Evolutionary conservation across 2,888 invertebrate species (phyloP).

Genomic region (Scelioninae gen. 2): DNA sequence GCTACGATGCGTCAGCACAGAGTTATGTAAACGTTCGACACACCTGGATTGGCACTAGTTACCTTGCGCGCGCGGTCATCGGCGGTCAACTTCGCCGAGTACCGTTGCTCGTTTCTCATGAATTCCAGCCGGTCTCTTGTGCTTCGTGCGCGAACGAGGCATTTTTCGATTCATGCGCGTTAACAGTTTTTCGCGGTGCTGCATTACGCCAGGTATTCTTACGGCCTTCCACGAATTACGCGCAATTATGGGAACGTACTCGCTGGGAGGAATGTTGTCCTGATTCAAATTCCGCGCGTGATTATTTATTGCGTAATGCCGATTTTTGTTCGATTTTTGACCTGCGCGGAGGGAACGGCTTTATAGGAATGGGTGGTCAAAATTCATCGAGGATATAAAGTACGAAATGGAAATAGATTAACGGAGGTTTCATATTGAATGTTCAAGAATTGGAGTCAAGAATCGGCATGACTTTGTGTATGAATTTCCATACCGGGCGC

Average conservation of each 20-base stretch:
- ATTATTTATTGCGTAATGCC: no score
- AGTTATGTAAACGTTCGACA: constrained; percentile 63
- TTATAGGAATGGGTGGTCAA: no score
- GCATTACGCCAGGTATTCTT: constrained; percentile 21
- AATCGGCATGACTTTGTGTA: no score
- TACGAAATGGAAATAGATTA: no score
- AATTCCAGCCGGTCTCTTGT: constrained; percentile 41
- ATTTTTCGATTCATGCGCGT: constrained; percentile 34
- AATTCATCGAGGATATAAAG: no score
- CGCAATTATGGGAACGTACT: constrained; percentile 41
- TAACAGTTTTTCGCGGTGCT: no score
- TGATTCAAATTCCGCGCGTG: background rate
- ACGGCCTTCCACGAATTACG: constrained; percentile 15
- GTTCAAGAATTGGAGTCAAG: no score
- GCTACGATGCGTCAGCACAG: constrained; percentile 45
- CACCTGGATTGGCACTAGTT: constrained; percentile 64
- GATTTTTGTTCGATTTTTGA: no score
- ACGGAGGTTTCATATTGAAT: no score
- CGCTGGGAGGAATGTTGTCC: background rate
- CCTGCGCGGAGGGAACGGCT: no score
- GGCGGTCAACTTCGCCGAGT: constrained; percentile 67
- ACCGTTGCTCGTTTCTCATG: constrained; percentile 64
- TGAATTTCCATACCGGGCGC: no score
- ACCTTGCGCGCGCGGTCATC: constrained; percentile 68
- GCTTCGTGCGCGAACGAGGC: constrained; percentile 18